Base-by-base conservation (phyloP, 1,140 invertebrate species). In the Panagrolaimus sp. region DNA sequence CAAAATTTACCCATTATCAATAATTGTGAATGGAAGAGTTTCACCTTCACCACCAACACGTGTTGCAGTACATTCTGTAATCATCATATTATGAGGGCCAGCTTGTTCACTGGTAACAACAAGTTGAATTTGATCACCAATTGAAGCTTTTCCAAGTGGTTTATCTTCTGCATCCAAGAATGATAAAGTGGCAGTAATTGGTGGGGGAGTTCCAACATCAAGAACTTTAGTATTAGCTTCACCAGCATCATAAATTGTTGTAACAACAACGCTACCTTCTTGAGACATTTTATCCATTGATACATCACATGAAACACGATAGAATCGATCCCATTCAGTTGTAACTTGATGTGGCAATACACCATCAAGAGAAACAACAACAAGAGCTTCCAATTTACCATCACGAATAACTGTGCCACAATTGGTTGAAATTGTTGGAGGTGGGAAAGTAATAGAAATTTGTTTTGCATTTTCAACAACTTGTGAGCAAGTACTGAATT, bases 311-410 rank as follows among this genome's bases (percentile, higher is more conserved):
- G 72, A 73, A 20, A 82, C 79, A 42, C 78, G 70, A 67, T 82
- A 82, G 74, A 82, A 82, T 20, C 80, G 81, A 76, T 82, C 80
- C 81, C 82, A 82, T 72, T 82, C 80, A 63, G 79, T 78, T 66
- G 81, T 82, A 11, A 82, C 80, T 72, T 82, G 80, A 57, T 82
- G 80, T 5, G 80, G 80, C 14, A 82, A 71, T 23, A 82, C 80
- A 16, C 80, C 80, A 63, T 82, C 80, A 27, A 82, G 57, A 11
- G 80, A 82, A 5, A 82, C 81, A 44, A 82, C 80, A 42, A 82
- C 80, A 8, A 82, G 68, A 16, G 80, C 80, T 70, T 82, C 81
- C 69, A 82, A 71, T 47, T 82, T 81, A 44, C 80, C 80, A 48
- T 82, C 81, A 65, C 78, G 75, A 47, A 82, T 81, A 11, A 72